Evolutionary conservation across 1,140 invertebrate genomes (phyloP).

Genomic region (Pteromalus puparum): DNA sequence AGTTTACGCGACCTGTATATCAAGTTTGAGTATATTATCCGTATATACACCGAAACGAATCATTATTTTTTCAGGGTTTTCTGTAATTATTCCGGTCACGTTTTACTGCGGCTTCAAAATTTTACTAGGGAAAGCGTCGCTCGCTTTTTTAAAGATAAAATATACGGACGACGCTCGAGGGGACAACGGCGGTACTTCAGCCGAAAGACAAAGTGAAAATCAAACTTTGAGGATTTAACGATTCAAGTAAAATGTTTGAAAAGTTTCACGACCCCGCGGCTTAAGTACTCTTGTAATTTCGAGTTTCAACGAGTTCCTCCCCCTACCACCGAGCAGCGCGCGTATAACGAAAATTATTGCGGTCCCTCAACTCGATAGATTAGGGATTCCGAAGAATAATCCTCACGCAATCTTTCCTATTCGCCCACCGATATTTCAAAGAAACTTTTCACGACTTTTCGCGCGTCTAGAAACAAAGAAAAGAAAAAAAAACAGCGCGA

Average conservation of each 20-base stretch:
- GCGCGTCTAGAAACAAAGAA: background rate
- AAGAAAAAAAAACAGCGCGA: background rate
- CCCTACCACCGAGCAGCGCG: background rate
- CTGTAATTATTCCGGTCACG: no score
- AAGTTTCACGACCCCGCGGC: conserved; percentile 31
- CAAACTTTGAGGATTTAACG: conserved; percentile 47
- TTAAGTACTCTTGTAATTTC: conserved; percentile 46
- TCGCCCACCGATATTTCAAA: background rate
- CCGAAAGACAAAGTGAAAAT: conserved; percentile 44
- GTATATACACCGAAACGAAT: background rate
- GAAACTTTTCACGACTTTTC: conserved; percentile 13
- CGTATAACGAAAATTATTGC: conserved; percentile 23
- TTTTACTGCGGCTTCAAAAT: background rate
- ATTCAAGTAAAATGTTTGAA: conserved; percentile 43
- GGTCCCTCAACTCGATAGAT: background rate
- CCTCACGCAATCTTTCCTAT: background rate
- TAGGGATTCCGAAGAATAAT: background rate
- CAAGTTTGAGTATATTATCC: no score
- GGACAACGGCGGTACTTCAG: background rate
- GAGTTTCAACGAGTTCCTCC: conserved; percentile 43
- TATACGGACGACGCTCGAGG: background rate
- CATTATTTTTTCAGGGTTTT: background rate
- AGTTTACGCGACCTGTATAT: no score
- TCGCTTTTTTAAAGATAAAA: background rate
- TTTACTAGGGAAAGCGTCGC: background rate